These are phyloP conservation scores for Leptopterna dolabrata DNA, from an alignment of 2,888 invertebrate genomes.

Conservation along the genomic window DNA sequence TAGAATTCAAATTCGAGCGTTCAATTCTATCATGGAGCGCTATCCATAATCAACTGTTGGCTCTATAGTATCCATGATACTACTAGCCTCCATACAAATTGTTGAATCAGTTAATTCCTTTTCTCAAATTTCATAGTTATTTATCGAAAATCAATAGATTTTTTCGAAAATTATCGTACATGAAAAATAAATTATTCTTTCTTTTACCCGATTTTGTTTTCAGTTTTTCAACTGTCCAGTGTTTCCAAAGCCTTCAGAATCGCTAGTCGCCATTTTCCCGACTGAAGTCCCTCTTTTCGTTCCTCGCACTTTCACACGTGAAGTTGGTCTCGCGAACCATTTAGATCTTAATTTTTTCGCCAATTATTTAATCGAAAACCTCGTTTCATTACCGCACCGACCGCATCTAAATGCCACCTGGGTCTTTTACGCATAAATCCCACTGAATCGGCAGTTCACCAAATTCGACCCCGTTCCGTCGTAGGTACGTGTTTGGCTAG, in stretches of 20 bases:
- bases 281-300: background rate
- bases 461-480: background rate
- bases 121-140: no score
- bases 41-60: no score
- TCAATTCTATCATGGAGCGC: no score
- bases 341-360: background rate
- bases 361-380: background rate
- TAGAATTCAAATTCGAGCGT: no score
- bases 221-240: no score
- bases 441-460: background rate
- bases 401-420: background rate
- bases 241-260: background rate
- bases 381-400: background rate
- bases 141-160: no score
- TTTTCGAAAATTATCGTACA: no score
- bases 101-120: no score
- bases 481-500: background rate
- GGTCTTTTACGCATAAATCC: background rate
- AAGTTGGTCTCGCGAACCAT: background rate
- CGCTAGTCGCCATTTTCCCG: background rate
- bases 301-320: background rate
- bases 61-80: no score
- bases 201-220: no score
- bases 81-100: no score
- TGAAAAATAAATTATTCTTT: no score